Evolutionary conservation across 2,113 vertebrate genomes (phyloP), one percentile per base, ranked within the genome.

Genomic region (Onychostruthus taczanowskii): DNA sequence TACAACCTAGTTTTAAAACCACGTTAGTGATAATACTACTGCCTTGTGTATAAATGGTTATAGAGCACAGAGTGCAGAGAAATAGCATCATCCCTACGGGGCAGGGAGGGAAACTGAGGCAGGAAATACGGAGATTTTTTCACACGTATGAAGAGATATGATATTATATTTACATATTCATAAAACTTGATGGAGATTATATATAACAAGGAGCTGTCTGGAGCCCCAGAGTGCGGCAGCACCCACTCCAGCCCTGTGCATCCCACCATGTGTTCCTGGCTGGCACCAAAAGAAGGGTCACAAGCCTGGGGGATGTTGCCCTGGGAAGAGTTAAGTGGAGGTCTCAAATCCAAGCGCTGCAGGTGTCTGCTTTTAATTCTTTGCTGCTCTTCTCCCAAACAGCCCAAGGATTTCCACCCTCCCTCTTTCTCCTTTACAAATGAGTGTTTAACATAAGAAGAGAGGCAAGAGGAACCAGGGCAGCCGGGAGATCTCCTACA

Each of bases 381-480:
- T 64, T 59, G 56, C 87, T 75, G 83, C 69, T 95, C 89, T 84
- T 87, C 92, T 93, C 68, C 76, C 72, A 84, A 89, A 72, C 62
- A 93, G 50, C 90, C 75, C n/a, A 55, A 82, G 78, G 91, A 91
- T 96, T 95, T 95, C 70, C 69, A 92, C 63, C 59, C 76, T 90
- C 73, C 77, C 78, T 89, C 74, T 80, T 95, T 94, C 76, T 94
- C 96, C 73, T 97, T 97, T 97, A 96, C 94, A 96, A 97, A 97
- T 50, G 86, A 94, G 89, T 93, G 92, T 96, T 97, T 96, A 97
- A 95, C 96, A 97, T 97, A 95, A 97, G 96, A 97, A 97, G 95
- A 94, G 95, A 93, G 86, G 91, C 72, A 64, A 85, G 84, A 68
- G 93, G 77, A 91, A 83, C 77, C 84, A 70, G 73, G 82, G 86